phyloP scores from a whole-genome alignment of 2,797 vertebrate species.

The Notolepis coatsorum region DNA sequence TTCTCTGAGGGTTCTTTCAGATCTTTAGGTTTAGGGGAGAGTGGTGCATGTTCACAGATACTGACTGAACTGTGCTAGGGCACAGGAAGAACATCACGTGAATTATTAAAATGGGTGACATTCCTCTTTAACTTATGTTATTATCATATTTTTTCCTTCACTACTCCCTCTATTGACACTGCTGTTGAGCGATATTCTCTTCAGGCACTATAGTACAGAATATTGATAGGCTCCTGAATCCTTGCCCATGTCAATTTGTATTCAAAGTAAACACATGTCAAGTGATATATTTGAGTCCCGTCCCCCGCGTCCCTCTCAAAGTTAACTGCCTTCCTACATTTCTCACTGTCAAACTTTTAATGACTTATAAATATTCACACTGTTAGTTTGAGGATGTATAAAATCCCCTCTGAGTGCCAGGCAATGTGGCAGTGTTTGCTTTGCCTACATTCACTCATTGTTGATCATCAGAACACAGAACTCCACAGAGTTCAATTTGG shows the following conservation, averaged over 20 bases:
- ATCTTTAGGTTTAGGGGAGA: no score
- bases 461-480: slow-evolving; percentile 51
- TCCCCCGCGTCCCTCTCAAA: not conserved
- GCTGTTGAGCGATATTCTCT: not conserved
- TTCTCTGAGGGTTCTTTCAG: no score
- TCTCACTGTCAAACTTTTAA: slow-evolving; percentile 4
- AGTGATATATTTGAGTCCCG: not conserved
- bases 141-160: not conserved
- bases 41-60: no score
- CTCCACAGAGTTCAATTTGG: slow-evolving; percentile 56
- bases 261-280: not conserved
- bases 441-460: slow-evolving; percentile 29
- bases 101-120: no score
- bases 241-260: not conserved
- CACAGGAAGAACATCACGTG: no score
- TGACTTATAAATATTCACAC: not conserved
- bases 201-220: not conserved
- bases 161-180: not conserved
- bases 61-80: no score
- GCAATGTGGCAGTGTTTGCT: slow-evolving; percentile 22
- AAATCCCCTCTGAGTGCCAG: slow-evolving; percentile 27
- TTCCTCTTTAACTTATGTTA: no score
- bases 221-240: no score
- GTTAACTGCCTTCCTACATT: not conserved
- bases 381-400: not conserved